Conservation (phyloP, 2,797 vertebrate species). For the Falco columbarius region DNA sequence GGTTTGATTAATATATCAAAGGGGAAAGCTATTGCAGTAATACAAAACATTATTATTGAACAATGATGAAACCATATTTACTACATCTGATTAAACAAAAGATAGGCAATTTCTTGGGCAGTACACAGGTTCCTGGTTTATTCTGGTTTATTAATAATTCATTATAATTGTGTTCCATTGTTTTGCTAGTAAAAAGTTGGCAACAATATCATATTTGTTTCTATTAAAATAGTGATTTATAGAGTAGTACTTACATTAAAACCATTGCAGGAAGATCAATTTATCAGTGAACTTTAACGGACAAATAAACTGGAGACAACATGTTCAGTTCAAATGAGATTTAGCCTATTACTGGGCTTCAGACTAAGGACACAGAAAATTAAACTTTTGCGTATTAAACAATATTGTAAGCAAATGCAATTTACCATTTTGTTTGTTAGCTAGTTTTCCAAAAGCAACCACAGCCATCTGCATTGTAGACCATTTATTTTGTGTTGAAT, state of each 20-base stretch:
- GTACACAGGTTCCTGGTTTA: slow-evolving; percentile 5
- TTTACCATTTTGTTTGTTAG: neutral
- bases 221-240: slow-evolving; percentile 50
- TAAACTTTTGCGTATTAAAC: neutral
- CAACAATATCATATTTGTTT: slow-evolving; percentile 41
- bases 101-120: neutral
- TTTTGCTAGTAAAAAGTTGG: neutral
- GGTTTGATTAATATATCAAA: neutral
- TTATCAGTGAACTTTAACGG: slow-evolving; percentile 50
- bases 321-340: slow-evolving; percentile 54
- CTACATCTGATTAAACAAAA: slow-evolving; percentile 33
- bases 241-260: slow-evolving; percentile 9
- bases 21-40: slow-evolving; percentile 29
- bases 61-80: neutral
- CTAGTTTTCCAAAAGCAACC: neutral
- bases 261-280: slow-evolving; percentile 47
- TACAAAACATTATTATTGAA: slow-evolving; percentile 8
- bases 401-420: slow-evolving; percentile 8
- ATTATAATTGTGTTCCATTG: slow-evolving; percentile 11
- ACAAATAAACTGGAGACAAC: slow-evolving; percentile 60
- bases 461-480: neutral
- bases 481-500: neutral
- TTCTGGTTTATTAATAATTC: slow-evolving; percentile 41
- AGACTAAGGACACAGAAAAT: slow-evolving; percentile 14
- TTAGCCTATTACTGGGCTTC: slow-evolving; percentile 13